Evolutionary conservation across 2,113 vertebrate species (phyloP).

Genomic region (Periophthalmodon schlosseri): DNA sequence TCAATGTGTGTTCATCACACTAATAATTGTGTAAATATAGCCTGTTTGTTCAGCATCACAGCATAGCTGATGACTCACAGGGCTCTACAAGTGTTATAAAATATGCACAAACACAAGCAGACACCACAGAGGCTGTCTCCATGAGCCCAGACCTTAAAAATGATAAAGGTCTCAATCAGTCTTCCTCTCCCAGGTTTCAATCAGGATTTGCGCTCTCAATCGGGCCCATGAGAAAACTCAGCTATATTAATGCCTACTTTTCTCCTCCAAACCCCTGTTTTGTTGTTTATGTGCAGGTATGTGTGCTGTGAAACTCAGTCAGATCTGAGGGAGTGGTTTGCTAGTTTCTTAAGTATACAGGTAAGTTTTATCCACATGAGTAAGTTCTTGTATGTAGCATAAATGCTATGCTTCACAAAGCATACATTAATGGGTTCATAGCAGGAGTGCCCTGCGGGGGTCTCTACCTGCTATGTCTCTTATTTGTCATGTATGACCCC

Average conservation of each 20-base stretch:
- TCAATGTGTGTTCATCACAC: constrained; percentile 33
- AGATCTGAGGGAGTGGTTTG: constrained; percentile 91
- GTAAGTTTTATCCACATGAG: constrained; percentile 59
- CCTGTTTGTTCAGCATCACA: constrained; percentile 49
- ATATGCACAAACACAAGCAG: constrained; percentile 25
- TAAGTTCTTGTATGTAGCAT: neutral
- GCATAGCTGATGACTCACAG: constrained; percentile 47
- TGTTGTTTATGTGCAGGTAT: constrained; percentile 79
- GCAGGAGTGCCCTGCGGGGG: neutral
- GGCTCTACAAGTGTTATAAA: constrained; percentile 29
- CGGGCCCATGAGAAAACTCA: neutral
- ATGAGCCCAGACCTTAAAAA: neutral
- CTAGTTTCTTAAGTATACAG: constrained; percentile 89
- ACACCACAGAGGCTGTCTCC: constrained; percentile 6
- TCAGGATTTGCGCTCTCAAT: constrained; percentile 14
- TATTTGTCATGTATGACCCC: constrained; percentile 4
- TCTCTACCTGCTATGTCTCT: neutral
- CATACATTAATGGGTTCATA: constrained; percentile 3
- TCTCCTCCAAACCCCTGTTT: neutral
- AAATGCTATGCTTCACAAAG: too few relatives aligned
- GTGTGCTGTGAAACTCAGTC: constrained; percentile 88
- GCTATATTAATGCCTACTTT: neutral
- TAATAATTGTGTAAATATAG: constrained; percentile 53
- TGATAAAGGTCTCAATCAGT: constrained; percentile 33
- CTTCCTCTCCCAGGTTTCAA: constrained; percentile 32